Evolutionary conservation across 2,797 vertebrate species (phyloP), one percentile per base, ranked within the genome.

Genomic region (Mormyrops boulengeri): DNA sequence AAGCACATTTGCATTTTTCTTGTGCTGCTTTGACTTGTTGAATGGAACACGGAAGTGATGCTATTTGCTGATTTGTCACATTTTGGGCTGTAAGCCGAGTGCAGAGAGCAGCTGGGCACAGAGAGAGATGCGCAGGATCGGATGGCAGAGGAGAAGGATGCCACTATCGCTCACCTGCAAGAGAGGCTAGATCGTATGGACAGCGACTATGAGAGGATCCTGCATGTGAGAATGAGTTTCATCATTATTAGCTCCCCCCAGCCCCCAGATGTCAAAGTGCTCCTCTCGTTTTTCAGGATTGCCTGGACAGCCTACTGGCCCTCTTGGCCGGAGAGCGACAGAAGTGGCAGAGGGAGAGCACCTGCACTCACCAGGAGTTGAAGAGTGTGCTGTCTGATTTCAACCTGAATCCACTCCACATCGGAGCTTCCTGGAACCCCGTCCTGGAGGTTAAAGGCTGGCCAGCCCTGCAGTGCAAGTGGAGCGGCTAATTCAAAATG

Each of bases 141-240:
- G 88, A 91, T 91, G 34, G 92, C 94, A 17, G 62, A 89, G 73
- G 95, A 96, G 87, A 95, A 94, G 82, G 94, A 96, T 0, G 84
- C 49, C 90, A 91, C 91, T 85, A 94, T 96, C 34, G 38, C 93
- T 82, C 94, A 95, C 69, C 94, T 97, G 69, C 93, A 89, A 90
- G 91, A 91, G 89, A 95, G 95, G 49, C 90, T 96, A 44, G 90
- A 94, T 50, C 91, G 92, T 90, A 95, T 95, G 95, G 96, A 97
- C 89, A 94, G 90, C 9, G 94, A 95, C 66, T 96, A 95, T 4
- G 94, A 97, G 92, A 95, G 94, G 89, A 92, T 96, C 89, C 90
- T 96, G 49, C 94, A 96, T 0, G 92, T 96, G 92, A 96, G 96
- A 9, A 88, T 90, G 89, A 34, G 85, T 90, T 88, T 77, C 22